Evolutionary conservation across 2,888 invertebrate species (phyloP).

Genomic region (Heliconius sara): DNA sequence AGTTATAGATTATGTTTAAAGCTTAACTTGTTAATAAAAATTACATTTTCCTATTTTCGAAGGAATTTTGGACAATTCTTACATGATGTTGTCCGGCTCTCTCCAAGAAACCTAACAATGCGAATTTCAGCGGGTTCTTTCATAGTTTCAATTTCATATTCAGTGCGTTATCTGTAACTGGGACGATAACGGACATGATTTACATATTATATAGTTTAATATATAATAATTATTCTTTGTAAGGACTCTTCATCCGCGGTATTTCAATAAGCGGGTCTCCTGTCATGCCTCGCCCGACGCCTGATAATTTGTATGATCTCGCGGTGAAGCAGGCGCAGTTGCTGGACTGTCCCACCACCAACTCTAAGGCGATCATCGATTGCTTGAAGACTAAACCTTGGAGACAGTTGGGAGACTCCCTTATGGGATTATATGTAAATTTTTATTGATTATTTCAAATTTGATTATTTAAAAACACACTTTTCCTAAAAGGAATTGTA

Average conservation of each 20-base stretch:
- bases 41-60: too few species aligned
- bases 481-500: not conserved
- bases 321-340: slow-evolving; percentile 86
- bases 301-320: slow-evolving; percentile 80
- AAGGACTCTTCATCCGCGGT: slow-evolving; percentile 88
- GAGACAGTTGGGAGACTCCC: slow-evolving; percentile 76
- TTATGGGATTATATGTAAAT: slow-evolving; percentile 73
- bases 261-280: slow-evolving; percentile 88
- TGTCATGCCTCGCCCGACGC: slow-evolving; percentile 80
- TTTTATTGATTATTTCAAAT: not conserved
- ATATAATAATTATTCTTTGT: not conserved
- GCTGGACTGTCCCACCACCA: slow-evolving; percentile 83
- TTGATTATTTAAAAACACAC: not conserved
- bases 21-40: too few species aligned
- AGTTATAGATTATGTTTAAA: too few species aligned
- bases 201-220: not conserved
- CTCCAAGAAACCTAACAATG: too few species aligned
- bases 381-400: slow-evolving; percentile 83
- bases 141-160: not conserved
- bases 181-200: too few species aligned
- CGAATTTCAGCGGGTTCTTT: not conserved
- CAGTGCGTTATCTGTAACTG: too few species aligned
- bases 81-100: too few species aligned
- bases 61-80: too few species aligned
- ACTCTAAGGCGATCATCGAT: slow-evolving; percentile 79